phyloP scores from a whole-genome alignment of 2,888 invertebrate genomes.

The Stratiomys singularior region DNA sequence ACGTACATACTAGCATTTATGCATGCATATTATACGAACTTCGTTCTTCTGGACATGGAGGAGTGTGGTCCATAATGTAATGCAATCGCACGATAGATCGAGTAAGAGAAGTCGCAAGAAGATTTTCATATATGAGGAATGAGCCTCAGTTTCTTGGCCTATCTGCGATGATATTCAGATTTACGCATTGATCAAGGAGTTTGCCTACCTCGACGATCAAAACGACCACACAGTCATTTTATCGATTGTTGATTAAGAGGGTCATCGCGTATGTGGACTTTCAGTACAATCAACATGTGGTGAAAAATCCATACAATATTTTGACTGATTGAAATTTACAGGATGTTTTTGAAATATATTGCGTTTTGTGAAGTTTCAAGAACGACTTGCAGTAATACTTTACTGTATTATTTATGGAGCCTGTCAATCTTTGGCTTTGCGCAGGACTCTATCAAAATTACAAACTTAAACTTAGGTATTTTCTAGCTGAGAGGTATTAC shows the following conservation, averaged over 20 bases:
- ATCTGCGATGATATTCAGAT: constrained; percentile 21
- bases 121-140: constrained; percentile 14
- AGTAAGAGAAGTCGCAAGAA: constrained; percentile 27
- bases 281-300: constrained; percentile 27
- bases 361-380: too few relatives aligned
- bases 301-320: constrained; percentile 22
- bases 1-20: constrained; percentile 4
- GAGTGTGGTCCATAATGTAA: constrained; percentile 30
- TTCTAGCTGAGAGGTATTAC: too few relatives aligned
- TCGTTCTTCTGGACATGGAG: constrained; percentile 2
- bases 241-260: constrained; percentile 42
- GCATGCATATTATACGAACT: constrained; percentile 10
- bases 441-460: too few relatives aligned
- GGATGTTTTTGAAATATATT: background rate
- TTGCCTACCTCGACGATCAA: constrained; percentile 26
- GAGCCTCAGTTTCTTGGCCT: background rate
- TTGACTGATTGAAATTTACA: constrained; percentile 7
- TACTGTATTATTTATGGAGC: too few relatives aligned
- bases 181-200: constrained; percentile 8
- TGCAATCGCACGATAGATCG: constrained; percentile 29
- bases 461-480: too few relatives aligned
- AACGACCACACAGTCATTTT: constrained; percentile 32
- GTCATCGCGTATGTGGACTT: constrained; percentile 36
- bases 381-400: too few relatives aligned
- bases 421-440: too few relatives aligned